These are phyloP conservation scores for Neoseiulus cucumeris DNA, from an alignment of 1,140 invertebrate species.

Conservation along the genomic window DNA sequence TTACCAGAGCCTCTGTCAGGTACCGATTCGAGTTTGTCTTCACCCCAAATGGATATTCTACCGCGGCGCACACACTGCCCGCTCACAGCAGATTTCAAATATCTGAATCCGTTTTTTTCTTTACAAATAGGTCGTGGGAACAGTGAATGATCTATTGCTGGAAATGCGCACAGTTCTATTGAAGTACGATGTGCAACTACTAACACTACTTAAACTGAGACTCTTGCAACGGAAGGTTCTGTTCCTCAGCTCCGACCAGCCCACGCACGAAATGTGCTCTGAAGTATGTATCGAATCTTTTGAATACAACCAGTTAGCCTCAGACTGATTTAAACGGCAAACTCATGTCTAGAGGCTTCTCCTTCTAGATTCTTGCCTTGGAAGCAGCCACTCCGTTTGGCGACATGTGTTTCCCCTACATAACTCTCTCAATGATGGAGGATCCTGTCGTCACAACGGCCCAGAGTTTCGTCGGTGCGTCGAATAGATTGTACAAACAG, in stretches of 20 bases:
- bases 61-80: no score
- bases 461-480: neutral
- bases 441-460: neutral
- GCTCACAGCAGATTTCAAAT: no score
- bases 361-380: neutral
- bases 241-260: neutral
- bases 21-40: no score
- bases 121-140: no score
- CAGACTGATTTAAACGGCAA: no score
- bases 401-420: neutral
- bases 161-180: neutral
- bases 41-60: no score
- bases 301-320: no score
- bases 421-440: constrained; percentile 8
- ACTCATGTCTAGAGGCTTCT: no score
- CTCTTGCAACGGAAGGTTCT: neutral
- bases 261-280: neutral
- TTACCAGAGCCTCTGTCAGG: neutral
- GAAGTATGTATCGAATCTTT: neutral
- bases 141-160: neutral
- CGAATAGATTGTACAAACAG: neutral
- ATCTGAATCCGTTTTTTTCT: no score
- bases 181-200: neutral
- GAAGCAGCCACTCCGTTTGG: neutral
- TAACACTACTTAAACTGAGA: neutral